Evolutionary conservation across 2,888 invertebrate species (phyloP), one percentile per base, ranked within the genome.

Genomic region (Coelinius sp.): DNA sequence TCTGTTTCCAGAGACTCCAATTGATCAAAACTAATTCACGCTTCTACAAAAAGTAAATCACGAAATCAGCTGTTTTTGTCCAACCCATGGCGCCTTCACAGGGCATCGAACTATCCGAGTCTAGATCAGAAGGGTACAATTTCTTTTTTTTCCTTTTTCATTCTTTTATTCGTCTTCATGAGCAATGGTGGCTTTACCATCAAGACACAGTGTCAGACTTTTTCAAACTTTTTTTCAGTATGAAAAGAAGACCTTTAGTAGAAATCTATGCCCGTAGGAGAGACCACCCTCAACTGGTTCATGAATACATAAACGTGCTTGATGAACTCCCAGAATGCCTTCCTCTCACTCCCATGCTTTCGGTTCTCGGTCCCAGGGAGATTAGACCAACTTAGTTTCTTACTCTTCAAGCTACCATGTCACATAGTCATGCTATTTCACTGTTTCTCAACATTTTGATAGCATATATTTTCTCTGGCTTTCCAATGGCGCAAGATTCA

Each of bases 261-360:
- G 52, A 68, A 72, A 53, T 44, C 62, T 68, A 52, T 53, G 68
- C 79, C 75, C 75, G 77, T 73, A 63, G 77, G 73, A 73, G 73
- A 71, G 76, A 76, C 75, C 75, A 77, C 74, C 76, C 76, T 78
- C 46, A 49, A 41, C 24, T 22, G 69, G 76, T 77, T 82, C 84
- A 84, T 85, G 83, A 85, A 85, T 85, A 85, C 73, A 80, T 80
- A 84, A 82, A 80, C 77, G 73, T 75, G 76, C 76, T 80, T 83
- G 81, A 84, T 80, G 83, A 82, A 78, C 68, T 73, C 68, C 64
- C 27, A 63, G 52, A 72, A 63, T 64, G 41, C 70, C 31, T 17
- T 41, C 35, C 25, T 63, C 41, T 17, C 24, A 41, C 63, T 56
- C 66, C 12, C 38, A 53, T 20, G 17, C 49, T 56, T n/a, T 22